phyloP scores from a whole-genome alignment of 2,797 vertebrate species.

The Parambassis ranga region DNA sequence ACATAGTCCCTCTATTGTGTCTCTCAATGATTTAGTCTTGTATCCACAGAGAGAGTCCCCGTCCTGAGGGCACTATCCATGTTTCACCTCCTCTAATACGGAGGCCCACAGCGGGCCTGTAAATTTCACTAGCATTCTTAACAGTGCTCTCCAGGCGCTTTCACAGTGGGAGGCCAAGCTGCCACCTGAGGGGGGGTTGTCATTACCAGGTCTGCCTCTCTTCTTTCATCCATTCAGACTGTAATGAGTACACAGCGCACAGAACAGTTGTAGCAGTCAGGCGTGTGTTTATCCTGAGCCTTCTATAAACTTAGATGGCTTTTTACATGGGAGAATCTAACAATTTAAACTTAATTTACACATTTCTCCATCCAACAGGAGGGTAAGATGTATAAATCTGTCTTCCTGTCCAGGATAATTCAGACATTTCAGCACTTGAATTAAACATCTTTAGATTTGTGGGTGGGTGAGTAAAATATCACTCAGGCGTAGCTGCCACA shows the following conservation, averaged over 20 bases:
- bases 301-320: conserved; percentile 7
- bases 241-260: conserved; percentile 30
- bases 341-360: conserved; percentile 22
- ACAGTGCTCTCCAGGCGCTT: conserved; percentile 57
- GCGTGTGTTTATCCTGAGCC: conserved; percentile 25
- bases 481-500: conserved; percentile 33
- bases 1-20: conserved; percentile 70
- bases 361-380: background rate
- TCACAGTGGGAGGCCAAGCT: conserved; percentile 68
- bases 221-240: conserved; percentile 27
- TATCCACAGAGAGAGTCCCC: conserved; percentile 31
- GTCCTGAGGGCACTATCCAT: conserved; percentile 65
- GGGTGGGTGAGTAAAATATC: conserved; percentile 50
- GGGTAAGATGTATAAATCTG: conserved; percentile 4
- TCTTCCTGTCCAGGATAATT: conserved; percentile 24
- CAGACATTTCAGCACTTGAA: conserved; percentile 43
- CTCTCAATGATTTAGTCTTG: conserved; percentile 40
- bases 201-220: conserved; percentile 48
- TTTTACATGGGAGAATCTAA: background rate
- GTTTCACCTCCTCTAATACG: conserved; percentile 54
- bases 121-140: conserved; percentile 68
- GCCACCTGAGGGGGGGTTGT: conserved; percentile 56
- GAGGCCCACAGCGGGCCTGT: conserved; percentile 60
- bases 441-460: conserved; percentile 39
- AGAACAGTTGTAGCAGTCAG: conserved; percentile 7